A percentile compares a stretch with the other conserved stretches of the same genome.
These are phyloP conservation scores for Nymphalis c-album DNA, from an alignment of 2,888 invertebrate genomes.

Conservation along the genomic window DNA sequence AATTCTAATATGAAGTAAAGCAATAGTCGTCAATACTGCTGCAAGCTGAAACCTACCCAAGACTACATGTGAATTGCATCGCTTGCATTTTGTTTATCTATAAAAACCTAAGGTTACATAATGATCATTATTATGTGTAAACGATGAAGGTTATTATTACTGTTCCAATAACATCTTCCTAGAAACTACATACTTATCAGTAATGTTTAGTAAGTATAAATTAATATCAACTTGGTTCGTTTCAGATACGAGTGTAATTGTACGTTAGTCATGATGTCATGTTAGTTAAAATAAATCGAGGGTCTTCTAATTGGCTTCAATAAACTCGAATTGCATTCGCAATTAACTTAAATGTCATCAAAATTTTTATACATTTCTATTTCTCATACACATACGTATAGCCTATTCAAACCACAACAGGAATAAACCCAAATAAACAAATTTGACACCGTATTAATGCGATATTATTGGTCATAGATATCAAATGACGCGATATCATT, in stretches of 20 bases:
- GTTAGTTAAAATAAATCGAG: slow-evolving; percentile 42
- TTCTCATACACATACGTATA: background rate
- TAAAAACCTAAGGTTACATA: too few relatives aligned
- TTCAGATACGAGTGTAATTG: slow-evolving; percentile 16
- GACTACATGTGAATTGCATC: too few relatives aligned
- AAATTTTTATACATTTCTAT: slow-evolving; percentile 4
- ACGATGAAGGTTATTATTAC: background rate
- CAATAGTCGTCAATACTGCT: too few relatives aligned
- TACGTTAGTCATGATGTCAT: slow-evolving; percentile 58
- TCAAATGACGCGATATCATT: too few relatives aligned
- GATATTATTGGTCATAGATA: too few relatives aligned
- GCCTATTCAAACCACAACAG: too few relatives aligned
- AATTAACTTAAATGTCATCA: slow-evolving; percentile 22
- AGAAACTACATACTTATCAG: slow-evolving; percentile 2
- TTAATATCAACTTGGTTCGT: slow-evolving; percentile 13
- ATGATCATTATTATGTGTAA: too few relatives aligned
- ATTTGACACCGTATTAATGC: too few relatives aligned
- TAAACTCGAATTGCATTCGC: slow-evolving; percentile 41
- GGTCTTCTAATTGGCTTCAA: slow-evolving; percentile 52
- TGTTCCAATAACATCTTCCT: slow-evolving; percentile 1
- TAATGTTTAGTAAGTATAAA: background rate
- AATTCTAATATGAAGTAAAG: too few relatives aligned
- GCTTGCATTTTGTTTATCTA: too few relatives aligned
- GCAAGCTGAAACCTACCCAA: too few relatives aligned
- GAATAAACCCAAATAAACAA: too few relatives aligned